Conservation (phyloP, 1,140 invertebrate genomes). For the Trissolcus basalis region DNA sequence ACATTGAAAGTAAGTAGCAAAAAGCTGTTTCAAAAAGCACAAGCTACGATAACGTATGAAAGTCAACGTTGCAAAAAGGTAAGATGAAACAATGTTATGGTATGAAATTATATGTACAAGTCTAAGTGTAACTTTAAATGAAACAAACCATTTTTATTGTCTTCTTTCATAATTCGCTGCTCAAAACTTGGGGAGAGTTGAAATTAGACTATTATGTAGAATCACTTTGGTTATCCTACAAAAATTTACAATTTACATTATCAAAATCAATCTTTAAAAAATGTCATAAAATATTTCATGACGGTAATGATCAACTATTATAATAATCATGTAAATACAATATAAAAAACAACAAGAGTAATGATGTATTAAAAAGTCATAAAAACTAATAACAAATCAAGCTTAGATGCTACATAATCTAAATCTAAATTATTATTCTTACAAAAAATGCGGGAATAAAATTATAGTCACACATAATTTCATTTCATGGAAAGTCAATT, state of each 20-base stretch:
- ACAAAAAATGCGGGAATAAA: background rate
- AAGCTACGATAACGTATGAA: no score
- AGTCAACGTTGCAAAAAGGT: background rate
- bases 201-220: conserved; percentile 51
- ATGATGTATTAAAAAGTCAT: no score
- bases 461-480: conserved; percentile 30
- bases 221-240: conserved; percentile 54
- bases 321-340: no score
- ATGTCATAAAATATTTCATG: conserved; percentile 2
- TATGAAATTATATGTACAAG: conserved; percentile 42
- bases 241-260: conserved; percentile 42
- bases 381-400: no score
- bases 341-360: no score
- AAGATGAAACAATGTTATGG: conserved; percentile 30
- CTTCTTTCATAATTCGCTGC: conserved; percentile 62
- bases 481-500: conserved; percentile 26
- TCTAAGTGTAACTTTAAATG: conserved; percentile 13
- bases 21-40: background rate
- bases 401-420: no score
- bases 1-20: conserved; percentile 5
- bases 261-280: conserved; percentile 4
- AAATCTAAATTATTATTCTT: background rate
- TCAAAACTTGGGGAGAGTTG: conserved; percentile 48
- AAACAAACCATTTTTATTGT: conserved; percentile 66
- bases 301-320: no score